phyloP scores from a whole-genome alignment of 2,797 vertebrate genomes.

The Sandelia bainsii region DNA sequence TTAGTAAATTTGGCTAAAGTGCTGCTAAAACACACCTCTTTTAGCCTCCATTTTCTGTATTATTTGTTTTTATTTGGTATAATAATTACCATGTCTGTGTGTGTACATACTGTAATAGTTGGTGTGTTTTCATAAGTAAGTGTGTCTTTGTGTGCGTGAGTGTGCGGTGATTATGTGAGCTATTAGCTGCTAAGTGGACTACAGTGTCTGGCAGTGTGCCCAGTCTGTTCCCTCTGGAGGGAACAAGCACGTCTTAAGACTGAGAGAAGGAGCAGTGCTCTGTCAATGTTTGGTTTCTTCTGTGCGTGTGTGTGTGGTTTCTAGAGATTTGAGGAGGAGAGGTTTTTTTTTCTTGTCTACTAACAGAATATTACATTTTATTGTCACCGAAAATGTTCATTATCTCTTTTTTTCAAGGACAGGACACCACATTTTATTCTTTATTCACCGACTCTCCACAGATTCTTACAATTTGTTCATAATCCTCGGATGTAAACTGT shows the following conservation, averaged over 20 bases:
- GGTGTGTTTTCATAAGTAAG: not conserved
- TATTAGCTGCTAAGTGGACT: constrained; percentile 72
- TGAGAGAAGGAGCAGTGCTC: constrained; percentile 65
- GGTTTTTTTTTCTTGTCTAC: not conserved
- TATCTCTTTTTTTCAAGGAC: constrained; percentile 3
- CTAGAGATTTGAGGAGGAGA: constrained; percentile 7
- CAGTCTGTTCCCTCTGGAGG: constrained; percentile 63
- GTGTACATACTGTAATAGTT: constrained; percentile 17
- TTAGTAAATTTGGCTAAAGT: constrained; percentile 17
- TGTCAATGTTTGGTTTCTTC: constrained; percentile 78
- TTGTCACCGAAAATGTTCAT: not conserved
- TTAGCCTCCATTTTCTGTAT: constrained; percentile 49
- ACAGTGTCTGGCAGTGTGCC: constrained; percentile 69
- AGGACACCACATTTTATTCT: constrained; percentile 1
- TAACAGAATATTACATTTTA: not conserved
- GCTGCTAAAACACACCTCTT: constrained; percentile 42
- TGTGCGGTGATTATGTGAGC: constrained; percentile 68
- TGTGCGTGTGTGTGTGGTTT: constrained; percentile 6
- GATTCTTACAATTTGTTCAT: not conserved
- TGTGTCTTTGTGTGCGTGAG: constrained; percentile 14
- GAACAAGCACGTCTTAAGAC: constrained; percentile 74
- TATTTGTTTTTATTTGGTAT: constrained; percentile 58
- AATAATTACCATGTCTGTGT: constrained; percentile 49
- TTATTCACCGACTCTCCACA: constrained; percentile 3
- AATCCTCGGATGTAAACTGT: not conserved